Percentiles rank a stretch among this genome's conserved stretches.
Evolutionary conservation across 2,888 invertebrate genomes (phyloP).

Genomic region (Steinernema scapterisci): DNA sequence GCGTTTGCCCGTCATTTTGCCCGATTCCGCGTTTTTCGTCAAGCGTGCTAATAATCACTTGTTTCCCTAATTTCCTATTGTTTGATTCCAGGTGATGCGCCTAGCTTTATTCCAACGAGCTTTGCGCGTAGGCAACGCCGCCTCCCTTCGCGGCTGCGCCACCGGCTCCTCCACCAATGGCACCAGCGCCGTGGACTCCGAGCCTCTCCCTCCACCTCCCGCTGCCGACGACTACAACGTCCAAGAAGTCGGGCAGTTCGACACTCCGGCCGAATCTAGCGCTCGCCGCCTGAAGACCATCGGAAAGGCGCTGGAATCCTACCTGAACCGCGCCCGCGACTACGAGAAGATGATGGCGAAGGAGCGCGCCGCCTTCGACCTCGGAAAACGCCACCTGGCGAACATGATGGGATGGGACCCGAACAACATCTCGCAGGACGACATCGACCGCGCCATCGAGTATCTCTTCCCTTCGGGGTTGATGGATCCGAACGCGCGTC

Average conservation of each 20-base stretch:
- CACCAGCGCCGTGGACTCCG: neutral
- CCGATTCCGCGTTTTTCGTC: no score
- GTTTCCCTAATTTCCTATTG: no score
- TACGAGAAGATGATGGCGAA: constrained; percentile 42
- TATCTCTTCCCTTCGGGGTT: constrained; percentile 96
- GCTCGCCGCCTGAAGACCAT: constrained; percentile 46
- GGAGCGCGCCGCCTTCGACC: constrained; percentile 77
- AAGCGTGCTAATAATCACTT: neutral
- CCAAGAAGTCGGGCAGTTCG: neutral
- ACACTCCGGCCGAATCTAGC: neutral
- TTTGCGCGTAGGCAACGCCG: neutral
- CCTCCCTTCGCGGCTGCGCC: neutral
- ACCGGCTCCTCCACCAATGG: neutral
- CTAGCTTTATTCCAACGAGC: constrained; percentile 3
- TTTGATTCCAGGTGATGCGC: constrained; percentile 3
- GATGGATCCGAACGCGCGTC: constrained; percentile 82
- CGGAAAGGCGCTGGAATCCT: constrained; percentile 56
- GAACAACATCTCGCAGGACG: constrained; percentile 61
- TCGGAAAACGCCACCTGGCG: constrained; percentile 92
- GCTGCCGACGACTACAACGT: neutral
- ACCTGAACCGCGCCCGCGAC: constrained; percentile 47
- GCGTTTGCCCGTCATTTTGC: no score
- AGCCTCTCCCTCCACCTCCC: neutral
- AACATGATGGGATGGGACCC: constrained; percentile 95
- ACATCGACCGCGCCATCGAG: constrained; percentile 77